Evolutionary conservation across 2,797 vertebrate genomes (phyloP), one percentile per base, ranked within the genome.

Genomic region (Sebastes trivittatus): DNA sequence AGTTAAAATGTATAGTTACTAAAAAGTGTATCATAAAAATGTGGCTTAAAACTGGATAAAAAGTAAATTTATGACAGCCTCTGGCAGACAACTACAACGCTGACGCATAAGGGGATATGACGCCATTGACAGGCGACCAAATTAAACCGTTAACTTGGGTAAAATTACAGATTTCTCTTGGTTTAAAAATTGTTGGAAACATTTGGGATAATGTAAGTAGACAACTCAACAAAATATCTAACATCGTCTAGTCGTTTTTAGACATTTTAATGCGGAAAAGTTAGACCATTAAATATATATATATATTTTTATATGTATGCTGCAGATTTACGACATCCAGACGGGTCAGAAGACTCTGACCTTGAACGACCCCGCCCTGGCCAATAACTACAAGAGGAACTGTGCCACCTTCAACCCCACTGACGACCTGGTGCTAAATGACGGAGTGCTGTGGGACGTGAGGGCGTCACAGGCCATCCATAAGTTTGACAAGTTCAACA

Each of bases 401-500:
- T 98, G 96, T 55, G 97, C 98, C 89, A 99, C 97, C 73, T 99
- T 99, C 93, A 98, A 97, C 91, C 97, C 98, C 75, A 98, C 97
- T 1, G 98, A 99, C 20, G 98, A 99, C 93, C 96, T 99, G 94
- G 97, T 99, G 86, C 95, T 99, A 90, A 99, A 98, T 16, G 98
- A 99, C 78, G 98, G 98, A 5, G 98, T 99, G 82, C 95, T 99
- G 84, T 99, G 98, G 98, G 98, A 99, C 79, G 96, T 98, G 36
- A 97, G 98, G 81, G 97, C 96, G 0, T 94, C 97, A 5, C 96
- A 96, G 85, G 98, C 98, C 87, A 97, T 99, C 78, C 98, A 99
- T 87, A 99, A 99, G 94, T 99, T 99, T 56, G 98, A 99, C 94
- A 99, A 99, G 92, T 99, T 99, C 96, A 99, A 99, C 96, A 99